Evolutionary conservation across 2,888 invertebrate genomes (phyloP), one percentile per base, ranked within the genome.

Genomic region (Selenia dentaria): DNA sequence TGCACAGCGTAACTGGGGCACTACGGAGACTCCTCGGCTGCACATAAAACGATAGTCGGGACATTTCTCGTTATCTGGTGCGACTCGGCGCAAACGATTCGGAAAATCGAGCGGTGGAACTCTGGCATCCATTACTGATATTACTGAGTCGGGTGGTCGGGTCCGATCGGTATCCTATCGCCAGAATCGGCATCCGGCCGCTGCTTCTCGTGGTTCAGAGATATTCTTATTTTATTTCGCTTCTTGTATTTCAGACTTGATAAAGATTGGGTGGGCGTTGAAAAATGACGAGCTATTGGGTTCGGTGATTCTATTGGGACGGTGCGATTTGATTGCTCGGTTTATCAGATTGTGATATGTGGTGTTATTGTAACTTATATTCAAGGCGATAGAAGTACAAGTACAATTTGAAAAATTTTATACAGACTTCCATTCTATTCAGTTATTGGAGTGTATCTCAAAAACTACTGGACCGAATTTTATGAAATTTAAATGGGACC

Each of bases 81-180:
- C 59, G 65, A 75, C 64, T 74, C 73, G 76, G 66, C 66, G 82
- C 79, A 83, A 89, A 87, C 85, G 85, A 79, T 79, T 83, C 75
- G 87, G 85, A 87, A 89, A 86, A 89, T 87, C 82, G 85, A 83
- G 80, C 77, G 69, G 70, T 68, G 79, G 80, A 79, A 77, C 73
- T 73, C 70, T 67, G 70, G 64, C 72, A 76, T 79, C 87, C 84
- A 88, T 88, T 88, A 88, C 86, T 78, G 79, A 80, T 83, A 86
- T 88, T 87, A 85, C 74, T 70, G 70, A 64, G 70, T 66, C 60
- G 34, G 67, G 62, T 57, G 67, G 62, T 68, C 59, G 60, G 41
- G 47, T 42, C 25, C 27, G 47, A 47, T 47, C 39, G 40, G 46
- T 46, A 46, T 45, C 45, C 39, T 28, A 45, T 38, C 41, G 37